These are phyloP conservation scores for Drosophila falleni DNA, from an alignment of 2,888 invertebrate genomes.

Conservation along the genomic window DNA sequence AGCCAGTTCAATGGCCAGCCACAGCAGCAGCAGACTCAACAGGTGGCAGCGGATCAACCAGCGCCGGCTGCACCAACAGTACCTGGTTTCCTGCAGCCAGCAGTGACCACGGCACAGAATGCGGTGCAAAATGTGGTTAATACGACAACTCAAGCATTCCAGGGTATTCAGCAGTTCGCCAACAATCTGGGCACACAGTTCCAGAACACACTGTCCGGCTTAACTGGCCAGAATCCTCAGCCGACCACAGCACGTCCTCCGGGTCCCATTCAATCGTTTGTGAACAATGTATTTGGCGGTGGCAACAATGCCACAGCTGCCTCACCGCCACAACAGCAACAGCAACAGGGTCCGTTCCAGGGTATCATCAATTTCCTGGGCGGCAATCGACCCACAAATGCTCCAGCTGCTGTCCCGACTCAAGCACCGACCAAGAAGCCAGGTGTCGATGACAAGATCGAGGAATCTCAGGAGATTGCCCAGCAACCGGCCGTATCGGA, in stretches of 20 bases:
- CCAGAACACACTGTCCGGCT: constrained; percentile 77
- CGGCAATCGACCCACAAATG: constrained; percentile 78
- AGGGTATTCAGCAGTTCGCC: constrained; percentile 82
- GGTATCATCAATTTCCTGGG: constrained; percentile 83
- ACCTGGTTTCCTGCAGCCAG: constrained; percentile 79
- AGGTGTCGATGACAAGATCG: constrained; percentile 56
- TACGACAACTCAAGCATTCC: constrained; percentile 78
- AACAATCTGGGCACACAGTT: constrained; percentile 77
- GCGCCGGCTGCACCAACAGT: constrained; percentile 58
- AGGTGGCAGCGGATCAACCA: constrained; percentile 53
- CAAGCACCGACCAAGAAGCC: constrained; percentile 40
- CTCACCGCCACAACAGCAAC: constrained; percentile 47
- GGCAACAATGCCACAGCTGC: constrained; percentile 64
- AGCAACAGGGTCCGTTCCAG: constrained; percentile 78
- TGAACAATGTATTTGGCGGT: constrained; percentile 81
- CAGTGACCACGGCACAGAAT: constrained; percentile 74
- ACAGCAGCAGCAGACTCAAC: constrained; percentile 38
- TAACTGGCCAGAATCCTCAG: constrained; percentile 69
- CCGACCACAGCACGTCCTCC: constrained; percentile 80
- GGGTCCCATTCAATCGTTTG: constrained; percentile 82
- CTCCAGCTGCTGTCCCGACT: constrained; percentile 32
- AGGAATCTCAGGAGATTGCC: constrained; percentile 50
- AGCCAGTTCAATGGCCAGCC: constrained; percentile 73
- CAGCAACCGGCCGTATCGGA: constrained; percentile 51
- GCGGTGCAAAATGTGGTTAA: constrained; percentile 78